phyloP scores from a whole-genome alignment of 2,113 vertebrate species.

The Strigops habroptila region DNA sequence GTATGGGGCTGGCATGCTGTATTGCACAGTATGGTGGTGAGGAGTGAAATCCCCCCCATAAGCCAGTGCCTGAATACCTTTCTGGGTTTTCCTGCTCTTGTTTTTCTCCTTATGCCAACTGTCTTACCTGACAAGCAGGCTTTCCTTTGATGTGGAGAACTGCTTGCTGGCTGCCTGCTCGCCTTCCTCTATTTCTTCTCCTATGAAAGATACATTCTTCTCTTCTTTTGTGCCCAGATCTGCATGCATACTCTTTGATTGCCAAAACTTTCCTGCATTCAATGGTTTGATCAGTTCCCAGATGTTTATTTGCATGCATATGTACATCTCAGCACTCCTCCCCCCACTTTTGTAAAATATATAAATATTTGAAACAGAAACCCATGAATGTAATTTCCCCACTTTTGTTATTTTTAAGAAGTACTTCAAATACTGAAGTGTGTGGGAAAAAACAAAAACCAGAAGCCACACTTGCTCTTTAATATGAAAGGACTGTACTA shows the following conservation, averaged over 20 bases:
- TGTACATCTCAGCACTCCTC: background rate
- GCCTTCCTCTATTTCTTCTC: background rate
- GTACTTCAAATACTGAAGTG: background rate
- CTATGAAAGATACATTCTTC: background rate
- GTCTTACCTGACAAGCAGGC: background rate
- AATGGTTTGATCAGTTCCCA: conserved; percentile 20
- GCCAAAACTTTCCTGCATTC: conserved; percentile 12
- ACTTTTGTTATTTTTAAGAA: conserved; percentile 33
- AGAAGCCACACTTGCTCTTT: background rate
- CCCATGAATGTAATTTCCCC: conserved; percentile 28
- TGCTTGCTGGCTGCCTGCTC: background rate
- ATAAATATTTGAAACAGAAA: conserved; percentile 57
- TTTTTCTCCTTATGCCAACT: background rate
- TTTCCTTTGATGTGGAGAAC: background rate
- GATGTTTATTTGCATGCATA: conserved; percentile 60
- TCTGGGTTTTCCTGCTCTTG: background rate
- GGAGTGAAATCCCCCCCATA: background rate
- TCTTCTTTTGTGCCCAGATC: background rate
- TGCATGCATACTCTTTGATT: background rate
- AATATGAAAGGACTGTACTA: background rate
- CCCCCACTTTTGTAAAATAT: conserved; percentile 11
- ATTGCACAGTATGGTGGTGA: background rate
- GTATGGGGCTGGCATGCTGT: background rate
- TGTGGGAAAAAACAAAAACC: background rate
- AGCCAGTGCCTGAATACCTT: background rate